A percentile compares a stretch with the other conserved stretches of the same genome.
These are phyloP conservation scores for Callipepla californica DNA, from an alignment of 2,113 vertebrate species.

Conservation along the genomic window DNA sequence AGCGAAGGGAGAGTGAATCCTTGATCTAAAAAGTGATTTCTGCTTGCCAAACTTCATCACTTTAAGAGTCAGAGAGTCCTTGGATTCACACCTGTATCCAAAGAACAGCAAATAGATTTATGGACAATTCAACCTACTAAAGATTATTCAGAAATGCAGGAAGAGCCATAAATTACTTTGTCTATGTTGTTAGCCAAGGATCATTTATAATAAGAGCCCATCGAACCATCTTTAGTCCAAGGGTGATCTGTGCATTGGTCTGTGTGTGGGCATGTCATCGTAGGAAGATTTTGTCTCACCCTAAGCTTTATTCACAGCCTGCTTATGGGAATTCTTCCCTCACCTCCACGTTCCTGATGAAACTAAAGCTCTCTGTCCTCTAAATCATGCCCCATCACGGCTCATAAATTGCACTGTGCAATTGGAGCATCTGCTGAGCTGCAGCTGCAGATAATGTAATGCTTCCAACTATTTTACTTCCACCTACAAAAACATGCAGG, in stretches of 20 bases:
- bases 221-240: constrained; percentile 26
- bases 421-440: constrained; percentile 26
- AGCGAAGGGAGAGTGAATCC: constrained; percentile 20
- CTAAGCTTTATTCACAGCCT: neutral
- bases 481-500: neutral
- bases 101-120: constrained; percentile 57
- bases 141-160: constrained; percentile 57
- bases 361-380: neutral
- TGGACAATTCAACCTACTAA: constrained; percentile 52
- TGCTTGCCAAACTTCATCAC: constrained; percentile 57
- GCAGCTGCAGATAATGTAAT: neutral
- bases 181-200: constrained; percentile 49
- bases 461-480: neutral
- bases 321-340: neutral
- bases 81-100: constrained; percentile 56
- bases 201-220: constrained; percentile 52
- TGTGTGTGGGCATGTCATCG: constrained; percentile 8
- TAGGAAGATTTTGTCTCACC: neutral
- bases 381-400: neutral
- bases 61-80: constrained; percentile 50
- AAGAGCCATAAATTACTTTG: constrained; percentile 44
- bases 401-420: constrained; percentile 20
- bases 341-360: neutral
- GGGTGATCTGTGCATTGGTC: constrained; percentile 34
- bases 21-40: constrained; percentile 36